These are phyloP conservation scores for Punctoribates punctum DNA, from an alignment of 2,888 invertebrate species.

Conservation along the genomic window DNA sequence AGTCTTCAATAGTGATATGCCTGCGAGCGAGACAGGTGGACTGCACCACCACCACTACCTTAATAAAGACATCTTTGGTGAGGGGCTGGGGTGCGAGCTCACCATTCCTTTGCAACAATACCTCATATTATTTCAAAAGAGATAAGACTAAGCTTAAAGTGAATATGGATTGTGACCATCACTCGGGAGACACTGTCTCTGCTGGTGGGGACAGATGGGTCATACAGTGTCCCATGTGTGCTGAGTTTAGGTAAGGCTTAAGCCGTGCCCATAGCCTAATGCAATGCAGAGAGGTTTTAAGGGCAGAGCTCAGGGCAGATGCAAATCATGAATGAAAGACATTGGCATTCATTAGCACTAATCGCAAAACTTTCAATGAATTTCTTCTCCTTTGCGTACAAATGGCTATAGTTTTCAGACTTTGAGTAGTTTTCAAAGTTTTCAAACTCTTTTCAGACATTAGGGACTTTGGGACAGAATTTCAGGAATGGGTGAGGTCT, in stretches of 20 bases:
- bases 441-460: no score
- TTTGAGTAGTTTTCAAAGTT: no score
- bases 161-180: constrained; percentile 6
- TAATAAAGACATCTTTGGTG: constrained; percentile 35
- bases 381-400: not conserved
- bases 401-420: no score
- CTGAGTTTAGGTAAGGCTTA: not conserved
- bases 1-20: constrained; percentile 24
- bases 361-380: constrained; percentile 6
- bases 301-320: not conserved
- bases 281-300: not conserved
- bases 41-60: not conserved
- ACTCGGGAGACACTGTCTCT: constrained; percentile 29
- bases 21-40: constrained; percentile 32
- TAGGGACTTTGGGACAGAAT: not conserved
- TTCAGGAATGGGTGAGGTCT: constrained; percentile 7
- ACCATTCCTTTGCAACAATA: not conserved
- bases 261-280: not conserved
- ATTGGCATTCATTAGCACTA: constrained; percentile 12
- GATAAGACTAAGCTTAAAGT: not conserved
- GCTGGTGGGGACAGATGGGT: constrained; percentile 26
- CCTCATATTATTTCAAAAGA: constrained; percentile 11
- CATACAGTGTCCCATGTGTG: constrained; percentile 1
- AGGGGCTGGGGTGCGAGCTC: constrained; percentile 24
- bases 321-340: not conserved